Evolutionary conservation across 1,140 invertebrate genomes (phyloP), one percentile per base, ranked within the genome.

Genomic region (Drosophila neocordata): DNA sequence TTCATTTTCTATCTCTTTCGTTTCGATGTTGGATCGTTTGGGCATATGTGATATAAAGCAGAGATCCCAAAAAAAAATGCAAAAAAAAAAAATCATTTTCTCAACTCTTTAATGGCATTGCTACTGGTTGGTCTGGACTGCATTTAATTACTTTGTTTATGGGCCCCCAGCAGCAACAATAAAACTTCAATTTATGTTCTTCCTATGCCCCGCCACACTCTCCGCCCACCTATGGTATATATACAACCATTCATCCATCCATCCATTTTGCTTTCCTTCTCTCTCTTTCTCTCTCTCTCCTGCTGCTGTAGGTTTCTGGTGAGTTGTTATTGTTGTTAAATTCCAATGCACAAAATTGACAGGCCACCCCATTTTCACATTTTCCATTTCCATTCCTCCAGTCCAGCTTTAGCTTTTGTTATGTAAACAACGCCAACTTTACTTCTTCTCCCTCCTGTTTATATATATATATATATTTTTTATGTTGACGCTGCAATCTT

Each of bases 61-160:
- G 79, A 68, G 59, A 74, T 58, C 27, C 8, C 12, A n/a, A 58
- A 55, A 44, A 15, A 18, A 8, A 9, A 13, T n/a, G 3, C 27
- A 24, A 13, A 24, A 13, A n/a, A 67, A 56, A 58, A 78, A 83
- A 85, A 87, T 78, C 78, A 79, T 87, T 87, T 82, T 72, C 82
- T 81, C 44, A 78, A 82, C 83, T 87, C 79, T 88, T 87, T 88
- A 87, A 88, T 88, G 81, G 82, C 82, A 70, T 69, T 65, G 41
- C 65, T 66, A 60, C 74, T 75, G 79, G 69, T 67, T 84, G 77
- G 77, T 35, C 53, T 27, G 53, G 53, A 56, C 73, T 87, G 81
- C 82, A 68, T 87, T 85, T 85, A 85, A 85, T 85, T 85, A 87
- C 82, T 87, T 88, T 87, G 82, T 87, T 87, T 87, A 87, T 87